phyloP scores from a whole-genome alignment of 2,797 vertebrate species.

The Sebastes dallii region DNA sequence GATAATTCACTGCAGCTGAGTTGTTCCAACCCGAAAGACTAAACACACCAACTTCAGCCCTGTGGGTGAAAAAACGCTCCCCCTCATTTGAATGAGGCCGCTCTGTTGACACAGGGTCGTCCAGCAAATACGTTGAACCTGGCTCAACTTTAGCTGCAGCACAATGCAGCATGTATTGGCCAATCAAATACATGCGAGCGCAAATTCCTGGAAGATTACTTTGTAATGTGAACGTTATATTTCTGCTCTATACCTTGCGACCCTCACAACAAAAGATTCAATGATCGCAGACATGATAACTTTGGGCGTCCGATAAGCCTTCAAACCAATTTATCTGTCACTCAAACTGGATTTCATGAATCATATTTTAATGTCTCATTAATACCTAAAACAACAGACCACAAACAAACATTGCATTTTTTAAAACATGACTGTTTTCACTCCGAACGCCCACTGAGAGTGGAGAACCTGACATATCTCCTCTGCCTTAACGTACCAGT shows the following conservation, averaged over 20 bases:
- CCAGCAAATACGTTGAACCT: background rate
- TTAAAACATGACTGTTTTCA: background rate
- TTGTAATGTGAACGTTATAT: background rate
- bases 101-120: background rate
- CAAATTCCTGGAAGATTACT: background rate
- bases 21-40: conserved; percentile 21
- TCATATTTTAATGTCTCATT: background rate
- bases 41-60: background rate
- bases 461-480: background rate
- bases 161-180: background rate
- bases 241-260: background rate
- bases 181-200: background rate
- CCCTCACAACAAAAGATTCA: background rate
- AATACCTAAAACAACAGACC: background rate
- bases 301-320: background rate
- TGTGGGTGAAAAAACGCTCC: background rate
- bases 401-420: background rate
- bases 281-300: background rate
- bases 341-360: background rate
- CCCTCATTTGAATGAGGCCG: background rate
- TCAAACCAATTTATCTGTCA: background rate
- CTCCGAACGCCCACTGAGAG: background rate
- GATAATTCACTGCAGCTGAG: conserved; percentile 30
- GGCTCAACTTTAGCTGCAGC: background rate
- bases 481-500: background rate